Percentiles rank a stretch among this genome's conserved stretches.
phyloP scores from a whole-genome alignment of 2,888 invertebrate genomes.

The Nezara viridula region DNA sequence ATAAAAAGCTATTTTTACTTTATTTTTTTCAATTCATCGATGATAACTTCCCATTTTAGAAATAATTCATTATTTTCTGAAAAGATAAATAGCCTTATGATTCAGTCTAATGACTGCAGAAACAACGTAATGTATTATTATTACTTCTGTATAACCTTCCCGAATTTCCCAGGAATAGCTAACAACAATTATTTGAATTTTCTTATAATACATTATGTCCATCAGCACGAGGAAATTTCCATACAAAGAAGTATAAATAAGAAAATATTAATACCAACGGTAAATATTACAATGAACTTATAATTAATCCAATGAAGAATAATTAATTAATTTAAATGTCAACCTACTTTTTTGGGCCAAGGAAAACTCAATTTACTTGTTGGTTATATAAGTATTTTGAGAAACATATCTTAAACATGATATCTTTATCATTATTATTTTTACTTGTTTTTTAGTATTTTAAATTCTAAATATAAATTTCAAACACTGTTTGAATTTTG shows the following conservation, averaged over 20 bases:
- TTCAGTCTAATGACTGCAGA: too few relatives aligned
- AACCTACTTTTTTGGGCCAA: background rate
- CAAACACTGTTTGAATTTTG: too few relatives aligned
- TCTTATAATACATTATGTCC: background rate
- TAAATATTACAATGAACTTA: background rate
- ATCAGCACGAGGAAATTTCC: background rate
- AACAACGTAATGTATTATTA: too few relatives aligned
- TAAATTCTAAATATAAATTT: too few relatives aligned
- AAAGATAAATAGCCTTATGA: too few relatives aligned
- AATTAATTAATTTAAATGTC: background rate
- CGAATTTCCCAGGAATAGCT: background rate
- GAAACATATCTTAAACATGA: background rate
- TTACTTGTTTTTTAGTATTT: too few relatives aligned
- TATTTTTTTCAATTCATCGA: too few relatives aligned
- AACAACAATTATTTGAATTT: background rate
- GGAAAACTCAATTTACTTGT: background rate
- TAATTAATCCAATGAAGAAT: background rate
- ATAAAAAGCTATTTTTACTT: too few relatives aligned
- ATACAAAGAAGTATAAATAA: background rate
- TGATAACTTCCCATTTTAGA: too few relatives aligned
- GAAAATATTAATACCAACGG: background rate
- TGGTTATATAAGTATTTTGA: background rate
- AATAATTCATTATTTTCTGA: too few relatives aligned
- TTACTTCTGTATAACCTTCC: background rate
- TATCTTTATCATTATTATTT: too few relatives aligned